Conservation (phyloP, 92 coral and sea anemone genomes). For the Palythoa caribaeorum region DNA sequence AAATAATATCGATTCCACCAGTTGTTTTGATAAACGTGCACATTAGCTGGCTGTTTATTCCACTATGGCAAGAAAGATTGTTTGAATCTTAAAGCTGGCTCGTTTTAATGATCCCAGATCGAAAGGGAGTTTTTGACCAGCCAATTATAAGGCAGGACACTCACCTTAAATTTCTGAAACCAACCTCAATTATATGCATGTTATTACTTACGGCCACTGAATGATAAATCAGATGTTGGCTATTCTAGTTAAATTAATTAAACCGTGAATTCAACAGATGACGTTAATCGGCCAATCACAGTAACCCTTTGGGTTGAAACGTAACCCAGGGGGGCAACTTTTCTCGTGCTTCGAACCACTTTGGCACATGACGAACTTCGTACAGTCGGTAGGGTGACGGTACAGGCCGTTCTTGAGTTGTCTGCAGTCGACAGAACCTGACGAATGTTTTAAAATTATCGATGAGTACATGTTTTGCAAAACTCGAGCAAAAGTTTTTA, state of each 20-base stretch:
- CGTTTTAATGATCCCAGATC: too few relatives aligned
- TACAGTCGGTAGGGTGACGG: slow-evolving; percentile 74
- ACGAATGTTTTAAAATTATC: too few relatives aligned
- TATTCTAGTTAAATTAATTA: neutral
- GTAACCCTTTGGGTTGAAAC: slow-evolving; percentile 56
- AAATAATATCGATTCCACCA: too few relatives aligned
- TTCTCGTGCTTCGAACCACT: slow-evolving; percentile 28
- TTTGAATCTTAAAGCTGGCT: too few relatives aligned
- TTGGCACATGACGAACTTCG: slow-evolving; percentile 71
- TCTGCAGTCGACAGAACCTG: slow-evolving; percentile 40
- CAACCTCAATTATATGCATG: too few relatives aligned
- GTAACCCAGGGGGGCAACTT: slow-evolving; percentile 70
- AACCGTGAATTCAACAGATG: slow-evolving; percentile 42
- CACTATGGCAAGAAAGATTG: too few relatives aligned
- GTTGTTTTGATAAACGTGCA: too few relatives aligned
- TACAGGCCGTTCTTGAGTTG: slow-evolving; percentile 48
- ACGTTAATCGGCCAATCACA: slow-evolving; percentile 85
- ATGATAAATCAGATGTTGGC: neutral
- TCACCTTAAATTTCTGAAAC: too few relatives aligned
- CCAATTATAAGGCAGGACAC: too few relatives aligned
- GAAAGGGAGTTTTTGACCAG: too few relatives aligned
- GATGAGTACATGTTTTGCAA: neutral
- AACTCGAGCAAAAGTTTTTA: neutral
- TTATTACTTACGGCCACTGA: neutral
- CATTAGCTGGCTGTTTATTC: too few relatives aligned